Percentiles rank a stretch among this genome's conserved stretches.
Conservation (phyloP, 1,140 invertebrate species). For the Ephestia elutella region DNA sequence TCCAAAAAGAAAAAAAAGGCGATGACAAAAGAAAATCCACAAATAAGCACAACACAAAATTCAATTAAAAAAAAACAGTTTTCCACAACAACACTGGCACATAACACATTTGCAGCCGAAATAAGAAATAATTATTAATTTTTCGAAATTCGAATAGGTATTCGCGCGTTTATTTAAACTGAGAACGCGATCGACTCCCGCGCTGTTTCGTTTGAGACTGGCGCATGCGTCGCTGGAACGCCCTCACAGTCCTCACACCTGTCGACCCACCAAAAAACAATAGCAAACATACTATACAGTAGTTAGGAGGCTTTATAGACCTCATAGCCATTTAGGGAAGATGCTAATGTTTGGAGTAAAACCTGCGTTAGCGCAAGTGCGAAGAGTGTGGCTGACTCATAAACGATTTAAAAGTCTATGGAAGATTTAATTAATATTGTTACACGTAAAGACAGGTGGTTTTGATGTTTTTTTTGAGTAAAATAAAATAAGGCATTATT, state of each 20-base stretch:
- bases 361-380: not conserved
- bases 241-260: conserved; percentile 37
- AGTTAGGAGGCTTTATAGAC: conserved; percentile 20
- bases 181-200: conserved; percentile 34
- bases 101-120: conserved; percentile 14
- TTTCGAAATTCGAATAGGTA: conserved; percentile 6
- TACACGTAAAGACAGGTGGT: too few relatives aligned
- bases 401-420: too few relatives aligned
- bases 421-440: too few relatives aligned
- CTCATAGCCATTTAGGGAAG: conserved; percentile 24
- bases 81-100: conserved; percentile 14
- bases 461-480: too few relatives aligned
- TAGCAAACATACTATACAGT: conserved; percentile 45
- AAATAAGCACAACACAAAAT: conserved; percentile 15
- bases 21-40: conserved; percentile 9
- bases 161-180: conserved; percentile 11
- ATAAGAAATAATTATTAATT: conserved; percentile 10
- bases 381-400: not conserved
- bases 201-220: conserved; percentile 43
- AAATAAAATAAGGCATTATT: too few relatives aligned
- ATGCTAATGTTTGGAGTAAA: conserved; percentile 10
- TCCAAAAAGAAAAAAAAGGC: conserved; percentile 10
- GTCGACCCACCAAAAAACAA: conserved; percentile 47
- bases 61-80: conserved; percentile 16
- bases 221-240: conserved; percentile 15